Evolutionary conservation across 2,888 invertebrate species (phyloP).

Genomic region (Aspidiotus rigidus): DNA sequence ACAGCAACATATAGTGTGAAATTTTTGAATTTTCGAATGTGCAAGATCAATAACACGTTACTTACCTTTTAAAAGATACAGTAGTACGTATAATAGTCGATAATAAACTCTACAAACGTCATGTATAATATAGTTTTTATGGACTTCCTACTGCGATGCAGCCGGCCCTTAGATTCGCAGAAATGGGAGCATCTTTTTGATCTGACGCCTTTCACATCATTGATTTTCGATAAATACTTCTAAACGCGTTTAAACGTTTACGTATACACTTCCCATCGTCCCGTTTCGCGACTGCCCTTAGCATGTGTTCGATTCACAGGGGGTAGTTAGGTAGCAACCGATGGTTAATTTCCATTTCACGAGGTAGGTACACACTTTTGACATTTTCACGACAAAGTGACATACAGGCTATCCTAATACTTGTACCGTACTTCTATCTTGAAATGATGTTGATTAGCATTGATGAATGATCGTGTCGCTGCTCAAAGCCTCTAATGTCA

Average conservation of each 20-base stretch:
- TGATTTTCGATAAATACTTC: slow-evolving; percentile 29
- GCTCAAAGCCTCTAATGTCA: too few relatives aligned
- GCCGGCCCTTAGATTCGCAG: slow-evolving; percentile 13
- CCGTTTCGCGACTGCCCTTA: slow-evolving; percentile 22
- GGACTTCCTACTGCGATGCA: slow-evolving; percentile 24
- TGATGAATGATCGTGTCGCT: too few relatives aligned
- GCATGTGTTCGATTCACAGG: slow-evolving; percentile 29
- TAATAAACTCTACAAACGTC: slow-evolving; percentile 21
- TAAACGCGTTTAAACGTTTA: slow-evolving; percentile 24
- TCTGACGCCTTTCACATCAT: slow-evolving; percentile 27
- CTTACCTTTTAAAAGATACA: slow-evolving; percentile 22
- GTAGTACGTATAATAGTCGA: slow-evolving; percentile 23
- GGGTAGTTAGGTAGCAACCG: slow-evolving; percentile 14
- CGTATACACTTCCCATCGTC: slow-evolving; percentile 13
- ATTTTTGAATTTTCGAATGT: too few relatives aligned
- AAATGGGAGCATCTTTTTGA: slow-evolving; percentile 18
- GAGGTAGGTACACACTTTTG: too few relatives aligned
- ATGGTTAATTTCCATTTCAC: slow-evolving; percentile 12
- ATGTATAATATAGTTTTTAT: slow-evolving; percentile 26
- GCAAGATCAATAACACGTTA: slow-evolving; percentile 14
- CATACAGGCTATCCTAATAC: too few relatives aligned
- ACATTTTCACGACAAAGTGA: too few relatives aligned
- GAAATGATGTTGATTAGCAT: too few relatives aligned
- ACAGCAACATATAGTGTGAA: too few relatives aligned
- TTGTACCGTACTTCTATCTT: too few relatives aligned